Conservation (phyloP, 2,797 vertebrate species). For the Oreochromis mossambicus region DNA sequence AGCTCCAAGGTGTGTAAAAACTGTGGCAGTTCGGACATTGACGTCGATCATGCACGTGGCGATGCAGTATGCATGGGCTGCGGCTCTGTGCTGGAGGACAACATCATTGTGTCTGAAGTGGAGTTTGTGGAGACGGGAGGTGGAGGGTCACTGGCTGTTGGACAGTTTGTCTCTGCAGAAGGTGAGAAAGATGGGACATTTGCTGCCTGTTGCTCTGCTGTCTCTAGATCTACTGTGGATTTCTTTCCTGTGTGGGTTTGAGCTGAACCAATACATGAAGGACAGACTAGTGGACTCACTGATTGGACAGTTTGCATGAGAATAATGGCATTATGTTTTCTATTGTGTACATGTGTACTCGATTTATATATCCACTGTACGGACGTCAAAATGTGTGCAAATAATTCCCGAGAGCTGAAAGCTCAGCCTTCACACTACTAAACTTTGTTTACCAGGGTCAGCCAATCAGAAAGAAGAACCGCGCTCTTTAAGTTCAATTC, state of each 20-base stretch:
- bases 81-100: conserved; percentile 95
- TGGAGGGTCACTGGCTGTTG: conserved; percentile 87
- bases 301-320: background rate
- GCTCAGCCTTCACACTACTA: background rate
- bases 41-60: conserved; percentile 88
- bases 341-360: background rate
- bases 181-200: conserved; percentile 69
- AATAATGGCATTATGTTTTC: background rate
- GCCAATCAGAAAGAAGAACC: background rate
- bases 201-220: background rate
- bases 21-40: conserved; percentile 89
- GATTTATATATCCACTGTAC: background rate
- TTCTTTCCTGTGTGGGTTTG: background rate
- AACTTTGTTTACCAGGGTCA: background rate
- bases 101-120: conserved; percentile 96
- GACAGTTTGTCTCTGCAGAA: conserved; percentile 92
- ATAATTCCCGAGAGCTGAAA: rapidly evolving
- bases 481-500: background rate
- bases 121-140: conserved; percentile 94
- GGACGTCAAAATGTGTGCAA: background rate
- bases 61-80: conserved; percentile 93
- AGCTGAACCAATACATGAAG: background rate
- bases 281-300: background rate
- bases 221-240: background rate
- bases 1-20: conserved; percentile 84